Evolutionary conservation across 2,113 vertebrate genomes (phyloP), one percentile per base, ranked within the genome.

Genomic region (Baryphthengus martii): DNA sequence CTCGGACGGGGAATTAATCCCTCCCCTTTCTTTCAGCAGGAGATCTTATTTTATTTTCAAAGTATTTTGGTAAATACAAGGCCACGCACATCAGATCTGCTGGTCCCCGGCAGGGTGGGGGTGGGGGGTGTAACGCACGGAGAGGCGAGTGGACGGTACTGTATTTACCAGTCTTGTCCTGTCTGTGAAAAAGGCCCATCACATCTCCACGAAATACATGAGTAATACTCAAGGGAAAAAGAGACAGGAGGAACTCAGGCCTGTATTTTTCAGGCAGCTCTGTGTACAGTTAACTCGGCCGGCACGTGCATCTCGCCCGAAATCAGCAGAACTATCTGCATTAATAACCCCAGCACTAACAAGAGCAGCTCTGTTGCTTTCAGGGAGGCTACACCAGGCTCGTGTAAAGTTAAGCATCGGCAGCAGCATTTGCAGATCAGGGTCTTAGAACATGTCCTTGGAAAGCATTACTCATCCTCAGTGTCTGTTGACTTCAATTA

Each of bases 391-490:
- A 45, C 65, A 40, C 40, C 61, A 44, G 44, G 23, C 65, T 59
- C 20, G 2, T 13, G 75, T 70, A 39, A 88, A 93, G 91, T 94
- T 91, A 95, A 97, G 95, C 90, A 91, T 85, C 12, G 23, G 81
- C 85, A 35, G 82, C 94, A 96, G 94, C 92, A 68, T 74, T 72
- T 66, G 90, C 86, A 94, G 88, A 96, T 95, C 90, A 95, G 96
- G 96, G 96, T 86, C 95, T 96, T 33, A 95, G 65, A 96, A 77
- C 44, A 4, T 26, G 94, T 94, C 95, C 95, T 97, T 96, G 96
- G 96, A 96, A 96, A 95, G 95, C 92, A 93, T 96, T 96, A 96
- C 95, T 96, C 96, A 94, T 96, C 95, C 92, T 13, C 86, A 89
- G 0, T 76, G 86, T 85, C 93, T 88, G 90, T 87, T 95, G 95